A percentile compares a stretch with the other conserved stretches of the same genome.
These are phyloP conservation scores for Phylloscopus trochiloides DNA, from an alignment of 2,113 vertebrate species.

Conservation along the genomic window DNA sequence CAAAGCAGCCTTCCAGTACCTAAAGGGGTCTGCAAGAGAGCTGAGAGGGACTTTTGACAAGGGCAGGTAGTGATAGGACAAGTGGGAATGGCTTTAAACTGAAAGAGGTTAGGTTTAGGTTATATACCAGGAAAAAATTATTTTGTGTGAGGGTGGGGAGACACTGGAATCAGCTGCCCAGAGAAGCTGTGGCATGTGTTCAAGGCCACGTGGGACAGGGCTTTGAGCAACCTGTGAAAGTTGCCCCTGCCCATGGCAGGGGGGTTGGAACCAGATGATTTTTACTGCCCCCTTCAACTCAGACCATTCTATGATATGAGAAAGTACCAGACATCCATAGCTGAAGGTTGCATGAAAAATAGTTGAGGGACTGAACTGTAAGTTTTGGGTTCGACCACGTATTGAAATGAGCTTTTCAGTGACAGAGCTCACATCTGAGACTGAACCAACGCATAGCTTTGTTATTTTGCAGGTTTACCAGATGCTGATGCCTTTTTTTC, in stretches of 20 bases:
- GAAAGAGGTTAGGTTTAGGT: neutral
- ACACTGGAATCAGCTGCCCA: neutral
- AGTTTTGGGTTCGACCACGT: neutral
- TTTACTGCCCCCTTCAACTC: neutral
- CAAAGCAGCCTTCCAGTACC: neutral
- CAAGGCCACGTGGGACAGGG: neutral
- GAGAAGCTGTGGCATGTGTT: neutral
- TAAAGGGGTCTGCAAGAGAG: neutral
- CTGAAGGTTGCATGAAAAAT: neutral
- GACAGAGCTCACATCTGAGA: rapidly evolving
- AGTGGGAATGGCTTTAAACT: neutral
- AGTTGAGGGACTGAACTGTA: neutral
- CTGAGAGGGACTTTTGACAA: neutral
- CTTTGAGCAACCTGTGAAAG: neutral
- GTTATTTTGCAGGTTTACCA: neutral
- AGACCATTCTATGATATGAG: neutral
- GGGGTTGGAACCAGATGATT: neutral
- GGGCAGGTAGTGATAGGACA: neutral
- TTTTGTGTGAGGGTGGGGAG: neutral
- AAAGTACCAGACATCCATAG: neutral
- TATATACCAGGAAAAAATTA: neutral
- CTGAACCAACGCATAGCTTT: neutral
- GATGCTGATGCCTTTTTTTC: neutral
- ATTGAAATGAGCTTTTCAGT: neutral
- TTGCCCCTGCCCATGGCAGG: neutral